Conservation (phyloP, 2,888 invertebrate species). For the Temnothorax unifasciatus region DNA sequence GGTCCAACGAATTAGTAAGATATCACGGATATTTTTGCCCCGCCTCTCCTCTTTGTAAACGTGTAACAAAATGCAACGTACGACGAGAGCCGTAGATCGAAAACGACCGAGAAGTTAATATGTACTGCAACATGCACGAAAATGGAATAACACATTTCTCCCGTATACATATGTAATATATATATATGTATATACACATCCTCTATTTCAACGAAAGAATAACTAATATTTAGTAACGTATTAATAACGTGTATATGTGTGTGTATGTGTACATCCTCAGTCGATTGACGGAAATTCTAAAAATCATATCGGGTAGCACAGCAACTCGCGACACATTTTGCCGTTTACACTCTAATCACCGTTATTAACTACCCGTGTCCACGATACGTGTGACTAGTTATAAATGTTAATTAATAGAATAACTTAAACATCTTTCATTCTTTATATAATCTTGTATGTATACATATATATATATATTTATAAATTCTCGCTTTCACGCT, state of each 20-base stretch:
- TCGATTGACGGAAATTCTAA: slow-evolving; percentile 77
- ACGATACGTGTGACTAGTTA: slow-evolving; percentile 83
- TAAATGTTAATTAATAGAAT: slow-evolving; percentile 81
- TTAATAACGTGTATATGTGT: slow-evolving; percentile 68
- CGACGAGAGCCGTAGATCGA: slow-evolving; percentile 23
- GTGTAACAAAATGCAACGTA: slow-evolving; percentile 54
- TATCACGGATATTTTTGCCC: slow-evolving; percentile 16
- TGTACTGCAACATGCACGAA: slow-evolving; percentile 29
- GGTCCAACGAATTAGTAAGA: not conserved
- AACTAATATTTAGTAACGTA: slow-evolving; percentile 70
- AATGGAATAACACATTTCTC: slow-evolving; percentile 67
- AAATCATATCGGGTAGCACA: slow-evolving; percentile 72
- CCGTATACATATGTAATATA: slow-evolving; percentile 32
- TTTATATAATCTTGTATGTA: slow-evolving; percentile 66
- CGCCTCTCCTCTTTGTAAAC: slow-evolving; percentile 28
- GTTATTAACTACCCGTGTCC: slow-evolving; percentile 73
- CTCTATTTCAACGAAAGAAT: slow-evolving; percentile 78
- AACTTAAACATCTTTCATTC: slow-evolving; percentile 80
- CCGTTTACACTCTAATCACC: slow-evolving; percentile 58
- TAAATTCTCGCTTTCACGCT: slow-evolving; percentile 70
- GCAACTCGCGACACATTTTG: slow-evolving; percentile 45
- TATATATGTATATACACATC: slow-evolving; percentile 64
- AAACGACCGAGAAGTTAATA: slow-evolving; percentile 24
- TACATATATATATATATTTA: slow-evolving; percentile 66
- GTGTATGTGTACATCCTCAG: slow-evolving; percentile 66